Base-by-base conservation (phyloP, 2,888 invertebrate species). In the Polylopha cassiicola region DNA sequence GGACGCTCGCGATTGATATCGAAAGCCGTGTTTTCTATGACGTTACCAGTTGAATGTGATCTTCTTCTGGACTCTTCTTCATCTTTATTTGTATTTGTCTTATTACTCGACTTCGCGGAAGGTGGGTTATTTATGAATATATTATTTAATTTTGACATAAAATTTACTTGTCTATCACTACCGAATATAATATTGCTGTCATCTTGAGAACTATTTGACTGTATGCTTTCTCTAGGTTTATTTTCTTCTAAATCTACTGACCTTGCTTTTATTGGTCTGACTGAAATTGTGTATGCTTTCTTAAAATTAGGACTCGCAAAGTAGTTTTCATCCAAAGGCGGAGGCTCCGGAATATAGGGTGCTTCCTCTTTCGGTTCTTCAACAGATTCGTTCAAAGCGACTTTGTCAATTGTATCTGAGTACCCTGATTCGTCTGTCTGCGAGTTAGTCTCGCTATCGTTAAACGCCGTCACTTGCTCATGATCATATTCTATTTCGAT, bases 361-460 rank as follows among this genome's bases (percentile, higher is more conserved):
- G 53, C 48, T 29, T 72, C 62, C 41, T 65, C 60, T 37, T 65
- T 63, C 32, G 47, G 46, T 23, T 72, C 70, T 37, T 79, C 74
- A 28, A 58, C 48, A 7, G 73, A 73, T 45, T 72, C 78, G 39
- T 64, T 69, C 1, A 73, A 50, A 10, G 53, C 58, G 28, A 64
- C 71, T 47, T 61, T 73, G 22, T 82, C 84, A 8, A 80, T 62
- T 5, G 84, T 82, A 51, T 85, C 84, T 1, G 81, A 85, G 47
- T 85, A 85, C 3, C 84, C 84, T 15, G 84, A 85, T 50, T 85
- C 84, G 39, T 84, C 82, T 22, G 84, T 84, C 46, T 73, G 58
- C 3, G 84, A 85, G 58, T 67, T 73, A 1, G 71, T 68, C 42
- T 85, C 84, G 42, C 77, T 80, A 31, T 80, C 79, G 39, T 77